Evolutionary conservation across 2,888 invertebrate species (phyloP).

Genomic region (Smittia sp.): DNA sequence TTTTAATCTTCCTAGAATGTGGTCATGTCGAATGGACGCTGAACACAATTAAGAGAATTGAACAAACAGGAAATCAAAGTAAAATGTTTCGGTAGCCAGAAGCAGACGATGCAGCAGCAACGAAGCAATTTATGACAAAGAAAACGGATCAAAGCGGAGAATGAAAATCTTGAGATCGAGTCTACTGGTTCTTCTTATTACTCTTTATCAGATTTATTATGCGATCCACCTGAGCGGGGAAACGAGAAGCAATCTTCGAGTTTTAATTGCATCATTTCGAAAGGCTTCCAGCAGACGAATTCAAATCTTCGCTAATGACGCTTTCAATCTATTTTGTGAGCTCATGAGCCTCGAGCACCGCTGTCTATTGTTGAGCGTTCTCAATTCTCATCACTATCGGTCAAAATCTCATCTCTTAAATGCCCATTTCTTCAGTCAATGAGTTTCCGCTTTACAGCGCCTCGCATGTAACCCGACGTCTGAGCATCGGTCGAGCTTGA

Average conservation of each 20-base stretch:
- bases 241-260: too few species aligned
- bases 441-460: background rate
- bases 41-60: background rate
- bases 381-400: background rate
- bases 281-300: background rate
- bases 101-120: background rate
- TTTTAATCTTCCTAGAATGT: too few species aligned
- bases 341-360: background rate
- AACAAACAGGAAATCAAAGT: conserved; percentile 8
- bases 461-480: background rate
- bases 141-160: background rate
- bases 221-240: background rate
- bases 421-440: background rate
- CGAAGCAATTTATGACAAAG: background rate
- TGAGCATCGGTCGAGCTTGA: background rate
- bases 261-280: background rate
- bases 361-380: background rate
- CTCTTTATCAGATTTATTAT: background rate
- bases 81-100: background rate
- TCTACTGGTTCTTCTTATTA: background rate
- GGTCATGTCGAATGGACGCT: background rate
- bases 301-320: background rate
- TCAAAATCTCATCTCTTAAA: too few species aligned
- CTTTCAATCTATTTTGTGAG: background rate
- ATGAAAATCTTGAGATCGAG: background rate